Percentiles rank a stretch among this genome's conserved stretches.
These are phyloP conservation scores for Decapterus maruadsi DNA, from an alignment of 2,797 vertebrate genomes.

Conservation along the genomic window DNA sequence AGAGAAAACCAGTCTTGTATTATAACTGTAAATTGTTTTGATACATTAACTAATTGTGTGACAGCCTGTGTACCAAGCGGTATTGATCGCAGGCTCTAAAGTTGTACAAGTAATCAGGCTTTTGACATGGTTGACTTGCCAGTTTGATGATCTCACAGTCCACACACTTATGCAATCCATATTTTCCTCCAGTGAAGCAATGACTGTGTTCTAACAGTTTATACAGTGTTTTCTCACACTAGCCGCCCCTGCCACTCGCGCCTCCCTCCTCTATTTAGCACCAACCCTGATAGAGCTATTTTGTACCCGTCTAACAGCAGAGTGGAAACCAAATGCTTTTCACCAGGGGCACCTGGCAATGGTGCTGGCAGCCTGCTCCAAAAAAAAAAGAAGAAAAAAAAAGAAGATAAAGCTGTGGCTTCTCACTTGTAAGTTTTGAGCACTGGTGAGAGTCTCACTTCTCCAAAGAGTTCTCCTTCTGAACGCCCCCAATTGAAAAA, in stretches of 20 bases:
- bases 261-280: slow-evolving; percentile 53
- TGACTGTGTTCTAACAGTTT: slow-evolving; percentile 67
- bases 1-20: slow-evolving; percentile 30
- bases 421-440: slow-evolving; percentile 16
- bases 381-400: slow-evolving; percentile 30
- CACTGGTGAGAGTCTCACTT: slow-evolving; percentile 17
- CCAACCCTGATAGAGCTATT: slow-evolving; percentile 49
- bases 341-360: slow-evolving; percentile 45
- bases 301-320: slow-evolving; percentile 43
- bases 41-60: slow-evolving; percentile 49
- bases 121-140: slow-evolving; percentile 55
- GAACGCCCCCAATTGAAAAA: slow-evolving; percentile 2
- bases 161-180: slow-evolving; percentile 53
- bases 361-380: slow-evolving; percentile 33
- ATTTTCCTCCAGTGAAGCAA: slow-evolving; percentile 53
- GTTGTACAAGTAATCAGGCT: slow-evolving; percentile 35
- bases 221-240: slow-evolving; percentile 61
- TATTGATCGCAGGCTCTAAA: slow-evolving; percentile 44
- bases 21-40: slow-evolving; percentile 44
- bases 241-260: slow-evolving; percentile 24
- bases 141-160: slow-evolving; percentile 43
- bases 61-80: slow-evolving; percentile 37
- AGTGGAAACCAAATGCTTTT: slow-evolving; percentile 56
- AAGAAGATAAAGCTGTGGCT: slow-evolving; percentile 26
- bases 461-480: slow-evolving; percentile 7